Evolutionary conservation across 2,113 vertebrate genomes (phyloP).

Genomic region (Leuciscus idus): DNA sequence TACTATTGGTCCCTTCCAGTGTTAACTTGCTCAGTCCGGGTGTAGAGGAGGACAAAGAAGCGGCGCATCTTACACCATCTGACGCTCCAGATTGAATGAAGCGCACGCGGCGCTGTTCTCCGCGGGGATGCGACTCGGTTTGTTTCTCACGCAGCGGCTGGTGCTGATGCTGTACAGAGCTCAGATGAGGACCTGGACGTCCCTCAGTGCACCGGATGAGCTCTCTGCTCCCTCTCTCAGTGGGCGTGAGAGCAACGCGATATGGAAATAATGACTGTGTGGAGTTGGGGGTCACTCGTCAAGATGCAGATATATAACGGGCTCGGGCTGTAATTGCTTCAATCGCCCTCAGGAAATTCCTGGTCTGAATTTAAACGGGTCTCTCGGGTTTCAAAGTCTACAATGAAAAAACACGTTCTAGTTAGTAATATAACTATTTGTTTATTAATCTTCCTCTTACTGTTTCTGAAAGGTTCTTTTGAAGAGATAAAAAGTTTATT

Average conservation of each 20-base stretch:
- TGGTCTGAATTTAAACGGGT: not conserved
- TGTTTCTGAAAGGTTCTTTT: not conserved
- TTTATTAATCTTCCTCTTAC: not conserved
- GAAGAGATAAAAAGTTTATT: not conserved
- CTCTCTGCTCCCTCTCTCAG: slow-evolving; percentile 39
- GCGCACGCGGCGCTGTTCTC: slow-evolving; percentile 70
- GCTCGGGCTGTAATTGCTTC: not conserved
- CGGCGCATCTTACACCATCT: slow-evolving; percentile 74
- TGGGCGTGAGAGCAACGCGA: slow-evolving; percentile 48
- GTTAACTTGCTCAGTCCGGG: slow-evolving; percentile 17
- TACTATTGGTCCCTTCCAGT: slow-evolving; percentile 18
- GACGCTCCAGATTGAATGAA: slow-evolving; percentile 72
- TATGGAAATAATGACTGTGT: slow-evolving; percentile 46
- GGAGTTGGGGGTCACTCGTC: slow-evolving; percentile 22
- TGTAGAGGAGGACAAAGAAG: slow-evolving; percentile 47
- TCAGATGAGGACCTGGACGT: slow-evolving; percentile 41
- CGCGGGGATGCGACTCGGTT: slow-evolving; percentile 71
- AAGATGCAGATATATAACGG: slow-evolving; percentile 15
- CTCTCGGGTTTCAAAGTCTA: slow-evolving; percentile 6
- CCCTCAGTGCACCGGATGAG: slow-evolving; percentile 51
- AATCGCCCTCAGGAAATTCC: not conserved
- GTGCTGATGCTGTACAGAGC: slow-evolving; percentile 52
- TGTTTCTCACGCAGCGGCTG: slow-evolving; percentile 67
- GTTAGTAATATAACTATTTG: not conserved
- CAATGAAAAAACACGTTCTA: not conserved